A percentile compares a stretch with the other conserved stretches of the same genome.
These are phyloP conservation scores for Drosophila ambigua DNA, from an alignment of 1,140 invertebrate genomes.

Conservation along the genomic window DNA sequence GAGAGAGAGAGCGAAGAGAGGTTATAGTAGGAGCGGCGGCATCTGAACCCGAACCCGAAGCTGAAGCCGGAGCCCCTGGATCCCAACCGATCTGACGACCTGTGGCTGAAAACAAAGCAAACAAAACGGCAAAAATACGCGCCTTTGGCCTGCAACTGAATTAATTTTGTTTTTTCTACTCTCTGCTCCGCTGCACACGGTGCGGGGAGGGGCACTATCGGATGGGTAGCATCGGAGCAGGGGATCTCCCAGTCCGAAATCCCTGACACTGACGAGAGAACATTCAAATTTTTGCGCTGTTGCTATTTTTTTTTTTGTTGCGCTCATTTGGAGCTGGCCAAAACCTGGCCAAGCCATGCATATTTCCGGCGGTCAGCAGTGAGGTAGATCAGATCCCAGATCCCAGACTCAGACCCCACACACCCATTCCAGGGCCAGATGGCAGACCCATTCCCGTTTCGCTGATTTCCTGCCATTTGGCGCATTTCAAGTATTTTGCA, in stretches of 20 bases:
- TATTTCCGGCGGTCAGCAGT: slow-evolving; percentile 61
- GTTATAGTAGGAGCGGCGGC: slow-evolving; percentile 50
- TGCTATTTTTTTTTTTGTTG: slow-evolving; percentile 9
- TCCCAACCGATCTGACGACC: slow-evolving; percentile 64
- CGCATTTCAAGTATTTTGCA: slow-evolving; percentile 71
- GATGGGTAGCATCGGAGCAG: not conserved
- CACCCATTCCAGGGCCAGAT: slow-evolving; percentile 31
- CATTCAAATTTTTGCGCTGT: slow-evolving; percentile 65
- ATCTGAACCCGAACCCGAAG: slow-evolving; percentile 68
- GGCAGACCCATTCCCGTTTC: slow-evolving; percentile 51
- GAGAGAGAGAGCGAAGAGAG: slow-evolving; percentile 27
- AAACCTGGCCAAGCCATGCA: slow-evolving; percentile 71
- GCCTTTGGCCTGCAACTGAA: slow-evolving; percentile 68
- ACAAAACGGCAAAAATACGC: slow-evolving; percentile 68
- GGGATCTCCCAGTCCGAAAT: slow-evolving; percentile 42
- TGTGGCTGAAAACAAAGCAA: slow-evolving; percentile 64
- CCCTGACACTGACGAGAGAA: slow-evolving; percentile 64
- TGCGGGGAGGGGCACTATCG: not conserved
- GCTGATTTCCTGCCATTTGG: slow-evolving; percentile 60
- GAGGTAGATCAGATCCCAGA: slow-evolving; percentile 30
- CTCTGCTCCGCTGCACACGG: slow-evolving; percentile 69
- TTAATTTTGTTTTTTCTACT: slow-evolving; percentile 55
- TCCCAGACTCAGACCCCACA: slow-evolving; percentile 4
- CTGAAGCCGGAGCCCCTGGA: slow-evolving; percentile 22
- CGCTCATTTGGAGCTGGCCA: slow-evolving; percentile 69